A percentile compares a stretch with the other conserved stretches of the same genome.
These are phyloP conservation scores for Cephus sareptanus DNA, from an alignment of 2,888 invertebrate genomes.

Conservation along the genomic window DNA sequence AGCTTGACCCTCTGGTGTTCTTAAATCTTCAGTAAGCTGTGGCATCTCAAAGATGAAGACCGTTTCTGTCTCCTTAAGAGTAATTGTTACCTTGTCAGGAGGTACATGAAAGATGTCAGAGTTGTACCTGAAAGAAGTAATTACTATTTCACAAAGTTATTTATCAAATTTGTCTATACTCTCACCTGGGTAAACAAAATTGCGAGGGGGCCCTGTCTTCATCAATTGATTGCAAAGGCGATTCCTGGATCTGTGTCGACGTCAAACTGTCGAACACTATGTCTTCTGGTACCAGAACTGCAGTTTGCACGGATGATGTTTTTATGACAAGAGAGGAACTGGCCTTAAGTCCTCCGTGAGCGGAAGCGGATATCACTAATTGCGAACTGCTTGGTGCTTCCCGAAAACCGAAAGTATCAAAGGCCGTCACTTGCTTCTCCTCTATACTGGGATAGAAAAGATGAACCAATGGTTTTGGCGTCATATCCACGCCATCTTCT, in stretches of 20 bases:
- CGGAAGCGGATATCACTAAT: conserved; percentile 14
- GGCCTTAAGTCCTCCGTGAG: conserved; percentile 7
- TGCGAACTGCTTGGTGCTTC: conserved; percentile 23
- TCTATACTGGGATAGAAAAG: conserved; percentile 51
- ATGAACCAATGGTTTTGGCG: conserved; percentile 64
- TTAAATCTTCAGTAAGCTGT: conserved; percentile 73
- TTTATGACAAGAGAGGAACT: conserved; percentile 24
- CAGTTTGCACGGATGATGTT: conserved; percentile 26
- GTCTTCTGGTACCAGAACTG: conserved; percentile 25
- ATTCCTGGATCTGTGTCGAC: conserved; percentile 26
- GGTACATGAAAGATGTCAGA: conserved; percentile 22
- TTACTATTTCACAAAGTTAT: too few species aligned
- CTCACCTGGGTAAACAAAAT: conserved; percentile 51
- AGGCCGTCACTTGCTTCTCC: conserved; percentile 49
- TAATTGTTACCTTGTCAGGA: conserved; percentile 72
- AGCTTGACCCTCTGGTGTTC: conserved; percentile 69
- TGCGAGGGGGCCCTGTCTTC: conserved; percentile 45
- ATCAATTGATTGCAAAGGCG: conserved; percentile 17
- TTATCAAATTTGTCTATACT: neutral
- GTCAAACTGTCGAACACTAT: conserved; percentile 41
- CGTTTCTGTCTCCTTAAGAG: conserved; percentile 77
- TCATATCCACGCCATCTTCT: conserved; percentile 62
- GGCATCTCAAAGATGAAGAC: conserved; percentile 74
- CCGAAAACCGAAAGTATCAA: conserved; percentile 28
- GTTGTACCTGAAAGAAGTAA: conserved; percentile 24